Conservation (phyloP, 2,797 vertebrate species). For the Enteromius fasciolatus region DNA sequence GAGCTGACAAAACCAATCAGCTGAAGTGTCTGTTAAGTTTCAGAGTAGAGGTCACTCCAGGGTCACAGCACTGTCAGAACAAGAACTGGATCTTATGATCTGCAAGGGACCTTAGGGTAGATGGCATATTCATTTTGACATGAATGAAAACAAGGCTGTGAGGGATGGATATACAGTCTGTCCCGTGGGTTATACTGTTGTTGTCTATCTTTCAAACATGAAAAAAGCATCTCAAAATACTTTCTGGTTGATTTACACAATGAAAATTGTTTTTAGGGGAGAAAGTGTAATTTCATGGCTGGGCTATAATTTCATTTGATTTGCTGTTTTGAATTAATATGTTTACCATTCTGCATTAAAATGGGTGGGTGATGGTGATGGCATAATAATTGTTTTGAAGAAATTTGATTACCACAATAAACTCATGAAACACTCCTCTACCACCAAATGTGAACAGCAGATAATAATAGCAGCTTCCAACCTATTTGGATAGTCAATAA, state of each 20-base stretch:
- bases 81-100: slow-evolving; percentile 11
- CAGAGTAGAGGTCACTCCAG: slow-evolving; percentile 16
- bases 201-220: background rate
- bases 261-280: background rate
- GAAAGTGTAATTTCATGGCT: background rate
- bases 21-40: slow-evolving; percentile 13
- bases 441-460: background rate
- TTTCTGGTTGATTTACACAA: background rate
- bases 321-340: background rate
- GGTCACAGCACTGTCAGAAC: slow-evolving; percentile 19
- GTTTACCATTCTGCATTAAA: background rate
- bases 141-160: slow-evolving; percentile 10
- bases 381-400: slow-evolving; percentile 1
- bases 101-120: background rate
- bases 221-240: background rate
- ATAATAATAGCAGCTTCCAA: background rate
- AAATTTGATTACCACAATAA: slow-evolving; percentile 6
- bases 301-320: background rate
- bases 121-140: slow-evolving; percentile 3
- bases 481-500: background rate
- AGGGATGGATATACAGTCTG: background rate
- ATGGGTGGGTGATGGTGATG: background rate
- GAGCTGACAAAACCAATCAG: slow-evolving; percentile 15
- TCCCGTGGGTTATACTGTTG: background rate
- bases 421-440: background rate